Evolutionary conservation across 2,113 vertebrate genomes (phyloP).

Genomic region (Menura novaehollandiae): DNA sequence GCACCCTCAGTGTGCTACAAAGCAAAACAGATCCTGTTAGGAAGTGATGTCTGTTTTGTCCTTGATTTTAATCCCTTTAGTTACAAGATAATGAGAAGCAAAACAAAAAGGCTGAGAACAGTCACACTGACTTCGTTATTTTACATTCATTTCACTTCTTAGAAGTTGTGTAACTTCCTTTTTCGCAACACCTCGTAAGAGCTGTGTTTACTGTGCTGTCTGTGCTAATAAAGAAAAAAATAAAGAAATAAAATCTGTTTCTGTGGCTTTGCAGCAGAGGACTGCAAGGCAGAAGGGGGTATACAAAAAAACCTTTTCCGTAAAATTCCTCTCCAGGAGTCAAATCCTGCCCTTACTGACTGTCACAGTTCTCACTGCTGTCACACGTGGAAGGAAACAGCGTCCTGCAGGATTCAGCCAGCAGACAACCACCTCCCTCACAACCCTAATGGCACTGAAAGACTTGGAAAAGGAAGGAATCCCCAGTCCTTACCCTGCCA

Average conservation of each 20-base stretch:
- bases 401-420: not conserved
- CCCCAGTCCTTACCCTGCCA: fast-evolving
- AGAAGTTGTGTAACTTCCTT: slow-evolving; percentile 50
- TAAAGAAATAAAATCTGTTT: not conserved
- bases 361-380: not conserved
- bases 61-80: not conserved
- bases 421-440: not conserved
- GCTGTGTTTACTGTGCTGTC: not conserved
- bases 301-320: not conserved
- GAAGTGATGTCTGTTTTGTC: not conserved
- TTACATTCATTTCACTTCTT: not conserved
- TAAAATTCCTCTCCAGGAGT: not conserved
- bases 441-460: not conserved
- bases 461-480: not conserved
- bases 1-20: not conserved
- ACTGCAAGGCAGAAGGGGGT: not conserved
- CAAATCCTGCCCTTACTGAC: not conserved
- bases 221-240: not conserved
- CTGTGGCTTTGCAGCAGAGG: not conserved
- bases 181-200: not conserved
- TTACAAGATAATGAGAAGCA: not conserved
- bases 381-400: not conserved
- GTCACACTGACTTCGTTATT: not conserved
- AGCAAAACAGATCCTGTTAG: not conserved
- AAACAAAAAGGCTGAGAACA: not conserved